Evolutionary conservation across 1,140 invertebrate species (phyloP).

Genomic region (Periplaneta americana): DNA sequence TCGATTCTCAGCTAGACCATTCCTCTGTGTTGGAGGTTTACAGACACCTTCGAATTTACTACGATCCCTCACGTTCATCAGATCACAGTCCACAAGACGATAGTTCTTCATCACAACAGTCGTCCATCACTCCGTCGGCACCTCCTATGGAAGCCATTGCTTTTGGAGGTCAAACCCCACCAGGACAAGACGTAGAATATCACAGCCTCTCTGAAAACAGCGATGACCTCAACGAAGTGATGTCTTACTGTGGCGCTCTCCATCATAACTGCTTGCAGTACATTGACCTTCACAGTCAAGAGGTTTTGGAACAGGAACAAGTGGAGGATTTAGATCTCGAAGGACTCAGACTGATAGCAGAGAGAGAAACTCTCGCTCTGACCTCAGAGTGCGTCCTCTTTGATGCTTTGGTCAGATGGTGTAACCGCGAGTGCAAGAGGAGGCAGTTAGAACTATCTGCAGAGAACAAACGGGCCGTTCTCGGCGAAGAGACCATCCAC

Average conservation of each 20-base stretch:
- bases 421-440: constrained; percentile 57
- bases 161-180: neutral
- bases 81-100: neutral
- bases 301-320: constrained; percentile 53
- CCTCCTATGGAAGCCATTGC: constrained; percentile 19
- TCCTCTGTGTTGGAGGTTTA: constrained; percentile 46
- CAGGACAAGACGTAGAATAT: neutral
- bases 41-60: constrained; percentile 39
- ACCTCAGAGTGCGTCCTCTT: constrained; percentile 49
- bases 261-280: constrained; percentile 52
- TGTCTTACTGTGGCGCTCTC: constrained; percentile 48
- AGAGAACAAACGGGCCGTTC: constrained; percentile 51
- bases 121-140: constrained; percentile 24
- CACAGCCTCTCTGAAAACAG: too few species aligned
- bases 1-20: constrained; percentile 42
- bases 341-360: constrained; percentile 52
- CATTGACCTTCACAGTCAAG: constrained; percentile 54
- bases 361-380: constrained; percentile 51
- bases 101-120: neutral
- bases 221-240: constrained; percentile 23
- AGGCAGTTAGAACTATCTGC: constrained; percentile 52
- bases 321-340: constrained; percentile 57
- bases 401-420: constrained; percentile 57
- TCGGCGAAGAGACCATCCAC: constrained; percentile 54
- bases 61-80: neutral